Evolutionary conservation across 2,888 invertebrate genomes (phyloP).

Genomic region (Nomada fucata): DNA sequence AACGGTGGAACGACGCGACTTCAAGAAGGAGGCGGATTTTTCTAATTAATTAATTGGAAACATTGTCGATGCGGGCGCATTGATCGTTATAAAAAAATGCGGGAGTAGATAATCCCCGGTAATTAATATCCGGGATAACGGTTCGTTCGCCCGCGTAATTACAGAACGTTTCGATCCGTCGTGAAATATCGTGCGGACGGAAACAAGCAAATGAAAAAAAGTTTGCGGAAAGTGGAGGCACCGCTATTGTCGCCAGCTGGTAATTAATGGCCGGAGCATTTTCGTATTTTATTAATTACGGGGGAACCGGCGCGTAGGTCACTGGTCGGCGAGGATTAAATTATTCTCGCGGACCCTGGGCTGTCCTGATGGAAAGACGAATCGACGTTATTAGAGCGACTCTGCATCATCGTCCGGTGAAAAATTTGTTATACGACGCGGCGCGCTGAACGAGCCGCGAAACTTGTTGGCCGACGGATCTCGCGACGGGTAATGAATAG

Average conservation of each 20-base stretch:
- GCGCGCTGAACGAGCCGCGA: neutral
- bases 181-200: neutral
- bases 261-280: slow-evolving; percentile 71
- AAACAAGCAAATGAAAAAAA: neutral
- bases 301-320: slow-evolving; percentile 66
- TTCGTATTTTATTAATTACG: slow-evolving; percentile 79
- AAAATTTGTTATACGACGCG: slow-evolving; percentile 18
- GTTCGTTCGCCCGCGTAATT: neutral
- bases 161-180: neutral
- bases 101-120: no score
- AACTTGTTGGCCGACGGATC: neutral
- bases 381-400: slow-evolving; percentile 41
- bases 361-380: slow-evolving; percentile 38
- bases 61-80: no score
- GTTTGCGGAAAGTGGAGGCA: slow-evolving; percentile 27
- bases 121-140: no score
- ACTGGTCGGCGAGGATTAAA: slow-evolving; percentile 56
- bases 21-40: no score
- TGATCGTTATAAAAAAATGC: neutral
- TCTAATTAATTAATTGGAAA: no score
- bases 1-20: no score
- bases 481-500: neutral
- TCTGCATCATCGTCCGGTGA: neutral
- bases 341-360: slow-evolving; percentile 58
- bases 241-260: slow-evolving; percentile 63